Percentiles rank a stretch among this genome's conserved stretches.
Evolutionary conservation across 2,888 invertebrate species (phyloP).

Genomic region (Disparrhopalites patrizii): DNA sequence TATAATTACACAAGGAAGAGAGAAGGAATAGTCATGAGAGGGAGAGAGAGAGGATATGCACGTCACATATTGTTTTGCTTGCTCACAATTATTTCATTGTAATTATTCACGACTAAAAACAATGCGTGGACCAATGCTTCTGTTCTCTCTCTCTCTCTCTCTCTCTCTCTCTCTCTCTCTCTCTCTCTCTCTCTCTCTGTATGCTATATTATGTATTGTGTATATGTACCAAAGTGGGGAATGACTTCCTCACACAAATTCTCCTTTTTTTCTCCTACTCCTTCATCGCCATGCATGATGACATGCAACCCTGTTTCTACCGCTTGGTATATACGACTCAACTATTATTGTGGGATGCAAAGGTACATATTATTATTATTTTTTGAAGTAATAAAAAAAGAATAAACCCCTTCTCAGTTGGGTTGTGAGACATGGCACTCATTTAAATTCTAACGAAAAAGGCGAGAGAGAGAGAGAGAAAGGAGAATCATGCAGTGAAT

Average conservation of each 20-base stretch:
- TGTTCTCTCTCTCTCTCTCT: background rate
- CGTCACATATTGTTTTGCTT: constrained; percentile 4
- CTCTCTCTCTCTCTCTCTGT: too few species aligned
- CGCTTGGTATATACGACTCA: background rate
- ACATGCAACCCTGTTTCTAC: constrained; percentile 17
- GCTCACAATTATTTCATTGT: constrained; percentile 9
- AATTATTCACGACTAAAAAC: constrained; percentile 15
- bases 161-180: background rate
- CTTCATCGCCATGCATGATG: constrained; percentile 14
- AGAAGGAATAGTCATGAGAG: too few species aligned
- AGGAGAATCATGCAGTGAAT: too few species aligned
- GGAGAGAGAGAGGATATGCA: constrained; percentile 6
- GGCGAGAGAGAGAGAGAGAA: too few species aligned
- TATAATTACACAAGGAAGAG: constrained; percentile 15
- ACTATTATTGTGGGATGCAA: background rate
- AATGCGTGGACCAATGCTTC: constrained; percentile 11
- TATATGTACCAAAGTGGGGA: too few species aligned
- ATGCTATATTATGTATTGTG: too few species aligned
- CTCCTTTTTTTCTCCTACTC: background rate
- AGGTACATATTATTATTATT: background rate
- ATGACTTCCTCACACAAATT: background rate
- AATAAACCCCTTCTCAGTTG: too few species aligned
- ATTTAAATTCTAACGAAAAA: too few species aligned
- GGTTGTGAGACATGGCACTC: too few species aligned
- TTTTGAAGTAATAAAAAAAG: background rate